Percentiles rank a stretch among this genome's conserved stretches.
Evolutionary conservation across 2,797 vertebrate genomes (phyloP).

Genomic region (Octomys mimax): DNA sequence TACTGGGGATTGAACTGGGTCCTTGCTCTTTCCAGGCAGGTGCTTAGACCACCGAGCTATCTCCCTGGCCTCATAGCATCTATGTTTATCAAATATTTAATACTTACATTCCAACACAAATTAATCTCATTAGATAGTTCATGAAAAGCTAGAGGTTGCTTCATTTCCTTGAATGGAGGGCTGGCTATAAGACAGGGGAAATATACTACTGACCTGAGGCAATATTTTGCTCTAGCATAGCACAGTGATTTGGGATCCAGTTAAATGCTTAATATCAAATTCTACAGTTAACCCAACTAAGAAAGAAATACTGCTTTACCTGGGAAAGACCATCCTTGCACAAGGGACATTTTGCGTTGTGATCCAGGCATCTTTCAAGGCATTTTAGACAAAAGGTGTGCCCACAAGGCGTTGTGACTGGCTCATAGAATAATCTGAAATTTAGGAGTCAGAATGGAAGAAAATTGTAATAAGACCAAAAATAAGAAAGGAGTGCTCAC

Average conservation of each 20-base stretch:
- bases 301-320: conserved; percentile 85
- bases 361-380: conserved; percentile 92
- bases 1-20: no score
- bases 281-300: conserved; percentile 30
- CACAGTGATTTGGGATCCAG: conserved; percentile 4
- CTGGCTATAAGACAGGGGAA: conserved; percentile 26
- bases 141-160: conserved; percentile 56
- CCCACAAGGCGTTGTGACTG: conserved; percentile 92
- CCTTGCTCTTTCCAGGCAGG: no score
- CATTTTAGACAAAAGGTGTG: conserved; percentile 94
- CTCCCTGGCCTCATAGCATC: neutral
- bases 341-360: conserved; percentile 92
- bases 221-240: neutral
- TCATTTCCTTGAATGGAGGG: conserved; percentile 46
- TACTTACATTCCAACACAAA: conserved; percentile 43
- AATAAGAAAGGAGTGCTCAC: conserved; percentile 42
- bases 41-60: no score
- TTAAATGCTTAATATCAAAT: conserved; percentile 3
- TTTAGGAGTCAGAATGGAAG: conserved; percentile 79
- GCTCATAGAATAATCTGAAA: conserved; percentile 92
- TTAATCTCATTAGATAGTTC: conserved; percentile 45
- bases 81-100: conserved; percentile 35
- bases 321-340: conserved; percentile 92
- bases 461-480: conserved; percentile 80
- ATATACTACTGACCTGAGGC: neutral